A percentile compares a stretch with the other conserved stretches of the same genome.
These are phyloP conservation scores for Ashinkailepas kermadecensis DNA, from an alignment of 2,888 invertebrate species.

Conservation along the genomic window DNA sequence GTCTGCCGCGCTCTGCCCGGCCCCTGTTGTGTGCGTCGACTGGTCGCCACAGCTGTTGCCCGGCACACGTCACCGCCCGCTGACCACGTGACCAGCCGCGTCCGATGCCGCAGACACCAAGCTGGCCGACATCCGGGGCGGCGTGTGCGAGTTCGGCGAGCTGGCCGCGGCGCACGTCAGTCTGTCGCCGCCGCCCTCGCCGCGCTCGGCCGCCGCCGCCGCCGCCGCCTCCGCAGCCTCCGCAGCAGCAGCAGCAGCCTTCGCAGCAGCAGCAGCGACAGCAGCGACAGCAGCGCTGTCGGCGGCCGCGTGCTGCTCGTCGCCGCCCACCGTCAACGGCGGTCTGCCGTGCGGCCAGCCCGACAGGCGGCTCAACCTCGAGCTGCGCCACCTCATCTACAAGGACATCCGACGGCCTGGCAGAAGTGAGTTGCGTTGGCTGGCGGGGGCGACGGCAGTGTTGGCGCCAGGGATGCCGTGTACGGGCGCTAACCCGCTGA, in stretches of 20 bases:
- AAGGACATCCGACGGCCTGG: conserved; percentile 28
- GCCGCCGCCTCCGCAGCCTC: background rate
- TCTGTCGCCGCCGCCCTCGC: background rate
- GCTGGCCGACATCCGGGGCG: background rate
- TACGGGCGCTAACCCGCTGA: too few species aligned
- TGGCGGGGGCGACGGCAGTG: too few species aligned
- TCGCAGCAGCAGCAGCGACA: too few species aligned
- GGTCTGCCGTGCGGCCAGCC: background rate
- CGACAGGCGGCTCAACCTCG: conserved; percentile 14
- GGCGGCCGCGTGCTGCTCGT: background rate
- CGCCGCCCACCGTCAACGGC: background rate
- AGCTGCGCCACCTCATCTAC: conserved; percentile 27
- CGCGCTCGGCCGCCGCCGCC: background rate
- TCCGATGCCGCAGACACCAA: background rate
- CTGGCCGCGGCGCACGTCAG: background rate
- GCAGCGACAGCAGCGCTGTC: too few species aligned
- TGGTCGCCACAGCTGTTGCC: too few species aligned
- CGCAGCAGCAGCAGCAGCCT: too few species aligned
- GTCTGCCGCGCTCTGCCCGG: too few species aligned
- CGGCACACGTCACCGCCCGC: too few species aligned
- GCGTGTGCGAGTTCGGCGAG: too few species aligned
- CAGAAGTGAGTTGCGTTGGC: background rate
- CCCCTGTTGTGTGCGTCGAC: too few species aligned
- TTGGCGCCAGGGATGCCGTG: too few species aligned
- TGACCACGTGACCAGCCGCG: too few species aligned